A percentile compares a stretch with the other conserved stretches of the same genome.
Conservation (phyloP, 2,888 invertebrate species). For the Netelia melanura region DNA sequence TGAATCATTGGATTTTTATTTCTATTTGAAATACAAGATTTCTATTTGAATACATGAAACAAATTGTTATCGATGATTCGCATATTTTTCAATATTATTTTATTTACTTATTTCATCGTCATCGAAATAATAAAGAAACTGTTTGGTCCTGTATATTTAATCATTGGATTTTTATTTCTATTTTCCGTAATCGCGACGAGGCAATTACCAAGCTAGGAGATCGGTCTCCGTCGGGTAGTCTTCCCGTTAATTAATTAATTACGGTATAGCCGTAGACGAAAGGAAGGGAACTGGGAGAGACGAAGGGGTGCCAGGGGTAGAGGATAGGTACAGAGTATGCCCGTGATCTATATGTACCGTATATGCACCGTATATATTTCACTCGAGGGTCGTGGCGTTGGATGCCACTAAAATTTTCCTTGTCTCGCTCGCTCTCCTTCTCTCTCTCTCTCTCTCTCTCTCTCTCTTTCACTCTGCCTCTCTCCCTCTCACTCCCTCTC, state of each 20-base stretch:
- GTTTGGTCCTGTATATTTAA: neutral
- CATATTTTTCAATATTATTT: neutral
- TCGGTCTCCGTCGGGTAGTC: slow-evolving; percentile 34
- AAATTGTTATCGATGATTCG: neutral
- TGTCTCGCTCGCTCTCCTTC: slow-evolving; percentile 55
- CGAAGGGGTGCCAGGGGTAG: neutral
- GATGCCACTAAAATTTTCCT: slow-evolving; percentile 51
- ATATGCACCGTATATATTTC: slow-evolving; percentile 63
- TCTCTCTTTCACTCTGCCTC: slow-evolving; percentile 53
- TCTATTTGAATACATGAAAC: neutral
- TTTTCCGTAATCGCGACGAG: slow-evolving; percentile 33
- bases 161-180: neutral
- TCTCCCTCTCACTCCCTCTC: slow-evolving; percentile 57
- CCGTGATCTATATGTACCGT: slow-evolving; percentile 21
- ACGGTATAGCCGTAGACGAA: slow-evolving; percentile 35
- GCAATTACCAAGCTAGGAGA: slow-evolving; percentile 42
- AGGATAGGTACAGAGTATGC: neutral
- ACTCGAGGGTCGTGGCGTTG: slow-evolving; percentile 61
- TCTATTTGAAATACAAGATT: neutral
- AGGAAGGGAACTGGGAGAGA: neutral
- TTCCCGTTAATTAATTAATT: slow-evolving; percentile 67
- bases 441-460: slow-evolving; percentile 56
- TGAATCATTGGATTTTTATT: slow-evolving; percentile 5
- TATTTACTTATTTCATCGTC: neutral
- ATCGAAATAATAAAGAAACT: neutral